Evolutionary conservation across 2,113 vertebrate genomes (phyloP).

Genomic region (rat (Rattus norvegicus)): GRCr8 NC_086023.1:167023001-167023500

Average conservation of each 20-base stretch:
- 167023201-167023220: too few species aligned
- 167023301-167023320: background rate
- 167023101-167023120: background rate
- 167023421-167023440: background rate
- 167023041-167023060: background rate
- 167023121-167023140: rapidly evolving
- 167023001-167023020: background rate
- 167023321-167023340: background rate
- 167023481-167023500: background rate
- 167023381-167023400: background rate
- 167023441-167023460: background rate
- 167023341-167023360: background rate
- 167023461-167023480: background rate
- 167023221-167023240: rapidly evolving
- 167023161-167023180: background rate
- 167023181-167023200: background rate
- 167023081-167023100: background rate
- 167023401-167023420: background rate
- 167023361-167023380: background rate
- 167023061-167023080: too few species aligned
- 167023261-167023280: too few species aligned
- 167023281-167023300: rapidly evolving
- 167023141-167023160: too few species aligned
- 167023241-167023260: background rate
- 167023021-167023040: too few species aligned